Evolutionary conservation across 2,113 vertebrate species (phyloP).

Genomic region (Pangasianodon gigas): DNA sequence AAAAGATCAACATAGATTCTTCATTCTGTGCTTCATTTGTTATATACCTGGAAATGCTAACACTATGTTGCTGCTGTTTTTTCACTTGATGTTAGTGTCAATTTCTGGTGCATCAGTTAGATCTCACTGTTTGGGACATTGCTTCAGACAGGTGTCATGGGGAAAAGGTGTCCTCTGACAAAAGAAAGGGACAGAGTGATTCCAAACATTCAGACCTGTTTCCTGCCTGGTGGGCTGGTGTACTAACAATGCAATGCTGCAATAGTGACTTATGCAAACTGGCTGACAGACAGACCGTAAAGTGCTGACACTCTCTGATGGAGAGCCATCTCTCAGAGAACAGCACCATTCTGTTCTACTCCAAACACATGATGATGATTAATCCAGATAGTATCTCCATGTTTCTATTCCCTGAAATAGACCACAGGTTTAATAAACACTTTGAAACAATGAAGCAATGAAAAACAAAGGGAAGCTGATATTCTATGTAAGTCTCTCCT

Average conservation of each 20-base stretch:
- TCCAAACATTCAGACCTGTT: neutral
- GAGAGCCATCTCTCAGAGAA: neutral
- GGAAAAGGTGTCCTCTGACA: neutral
- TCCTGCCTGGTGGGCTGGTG: neutral
- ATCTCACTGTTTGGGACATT: neutral
- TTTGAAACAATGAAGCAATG: neutral
- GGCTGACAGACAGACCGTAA: conserved; percentile 1
- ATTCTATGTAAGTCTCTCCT: neutral
- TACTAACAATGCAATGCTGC: neutral
- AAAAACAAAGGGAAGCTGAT: neutral
- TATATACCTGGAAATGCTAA: neutral
- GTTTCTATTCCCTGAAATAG: neutral
- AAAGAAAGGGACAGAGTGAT: neutral
- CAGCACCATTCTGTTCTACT: neutral
- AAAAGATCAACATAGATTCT: neutral
- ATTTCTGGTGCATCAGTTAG: neutral
- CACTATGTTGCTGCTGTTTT: neutral
- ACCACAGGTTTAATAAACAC: neutral
- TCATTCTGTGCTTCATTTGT: neutral
- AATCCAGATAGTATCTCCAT: neutral
- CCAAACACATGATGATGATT: neutral
- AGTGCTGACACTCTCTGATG: neutral
- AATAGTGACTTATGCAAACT: neutral
- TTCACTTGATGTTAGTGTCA: neutral
- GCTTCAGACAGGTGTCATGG: neutral